A percentile compares a stretch with the other conserved stretches of the same genome.
Evolutionary conservation across 2,113 vertebrate species (phyloP).

Genomic region (Okapia johnstoni): DNA sequence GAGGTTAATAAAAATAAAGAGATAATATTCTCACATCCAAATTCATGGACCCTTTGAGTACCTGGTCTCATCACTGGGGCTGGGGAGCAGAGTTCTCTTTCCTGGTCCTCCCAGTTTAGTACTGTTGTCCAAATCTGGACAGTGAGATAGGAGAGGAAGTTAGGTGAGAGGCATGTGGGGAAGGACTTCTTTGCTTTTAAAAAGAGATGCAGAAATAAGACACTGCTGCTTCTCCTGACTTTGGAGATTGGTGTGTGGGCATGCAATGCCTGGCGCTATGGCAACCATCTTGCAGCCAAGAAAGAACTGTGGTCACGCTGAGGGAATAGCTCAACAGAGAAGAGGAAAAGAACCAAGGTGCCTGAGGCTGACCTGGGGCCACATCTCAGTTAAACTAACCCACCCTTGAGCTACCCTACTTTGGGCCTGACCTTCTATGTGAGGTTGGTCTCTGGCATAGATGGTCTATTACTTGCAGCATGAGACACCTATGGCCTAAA

Average conservation of each 20-base stretch:
- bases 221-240: background rate
- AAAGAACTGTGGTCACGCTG: background rate
- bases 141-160: background rate
- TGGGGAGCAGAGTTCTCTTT: background rate
- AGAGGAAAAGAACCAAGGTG: background rate
- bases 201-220: background rate
- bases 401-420: background rate
- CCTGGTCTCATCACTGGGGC: background rate
- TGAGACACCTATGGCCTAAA: background rate
- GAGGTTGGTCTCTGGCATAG: background rate
- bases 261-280: background rate
- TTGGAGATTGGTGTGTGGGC: background rate
- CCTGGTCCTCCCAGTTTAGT: background rate
- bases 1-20: slow-evolving; percentile 16
- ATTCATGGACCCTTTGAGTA: background rate
- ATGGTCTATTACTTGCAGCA: background rate
- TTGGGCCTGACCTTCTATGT: background rate
- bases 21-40: background rate
- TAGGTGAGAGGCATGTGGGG: background rate
- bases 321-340: background rate
- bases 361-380: background rate
- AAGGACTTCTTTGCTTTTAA: background rate
- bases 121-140: background rate
- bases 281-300: background rate
- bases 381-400: background rate